Percentiles rank a stretch among this genome's conserved stretches.
These are phyloP conservation scores for Oreocharis arfaki DNA, from an alignment of 2,113 vertebrate species.

Conservation along the genomic window DNA sequence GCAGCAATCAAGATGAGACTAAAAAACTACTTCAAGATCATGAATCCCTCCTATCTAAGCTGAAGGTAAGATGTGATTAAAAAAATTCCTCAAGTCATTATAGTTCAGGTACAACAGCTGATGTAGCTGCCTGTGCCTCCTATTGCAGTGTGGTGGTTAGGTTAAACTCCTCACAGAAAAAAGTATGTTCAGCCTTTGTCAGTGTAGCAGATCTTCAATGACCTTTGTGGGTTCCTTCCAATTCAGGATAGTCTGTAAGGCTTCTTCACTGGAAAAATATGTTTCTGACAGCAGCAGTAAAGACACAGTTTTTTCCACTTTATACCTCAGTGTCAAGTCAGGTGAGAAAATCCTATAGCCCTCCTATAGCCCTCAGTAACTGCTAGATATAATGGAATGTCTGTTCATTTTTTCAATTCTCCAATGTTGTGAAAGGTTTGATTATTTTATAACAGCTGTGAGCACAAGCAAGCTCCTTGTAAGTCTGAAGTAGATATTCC, in stretches of 20 bases:
- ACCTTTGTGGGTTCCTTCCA: background rate
- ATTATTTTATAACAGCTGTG: background rate
- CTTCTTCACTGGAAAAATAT: background rate
- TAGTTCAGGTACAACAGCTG: background rate
- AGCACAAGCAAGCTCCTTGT: background rate
- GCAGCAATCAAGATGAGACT: constrained; percentile 84
- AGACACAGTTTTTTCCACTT: background rate
- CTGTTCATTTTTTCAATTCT: background rate
- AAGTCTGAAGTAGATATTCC: background rate
- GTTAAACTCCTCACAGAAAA: background rate
- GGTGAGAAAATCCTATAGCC: background rate
- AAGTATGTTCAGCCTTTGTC: background rate
- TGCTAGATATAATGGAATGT: background rate
- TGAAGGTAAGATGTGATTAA: constrained; percentile 78
- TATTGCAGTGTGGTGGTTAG: background rate
- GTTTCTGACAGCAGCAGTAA: background rate
- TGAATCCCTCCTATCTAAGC: constrained; percentile 81
- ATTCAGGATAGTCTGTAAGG: background rate
- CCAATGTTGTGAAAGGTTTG: background rate
- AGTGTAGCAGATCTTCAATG: background rate
- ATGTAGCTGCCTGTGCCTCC: background rate
- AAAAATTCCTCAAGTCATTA: background rate
- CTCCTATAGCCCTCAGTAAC: background rate
- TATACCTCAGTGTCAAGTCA: background rate
- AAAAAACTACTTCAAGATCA: constrained; percentile 83